Evolutionary conservation across 1,140 invertebrate genomes (phyloP), one percentile per base, ranked within the genome.

Genomic region (Stegodyphus mimosarum): DNA sequence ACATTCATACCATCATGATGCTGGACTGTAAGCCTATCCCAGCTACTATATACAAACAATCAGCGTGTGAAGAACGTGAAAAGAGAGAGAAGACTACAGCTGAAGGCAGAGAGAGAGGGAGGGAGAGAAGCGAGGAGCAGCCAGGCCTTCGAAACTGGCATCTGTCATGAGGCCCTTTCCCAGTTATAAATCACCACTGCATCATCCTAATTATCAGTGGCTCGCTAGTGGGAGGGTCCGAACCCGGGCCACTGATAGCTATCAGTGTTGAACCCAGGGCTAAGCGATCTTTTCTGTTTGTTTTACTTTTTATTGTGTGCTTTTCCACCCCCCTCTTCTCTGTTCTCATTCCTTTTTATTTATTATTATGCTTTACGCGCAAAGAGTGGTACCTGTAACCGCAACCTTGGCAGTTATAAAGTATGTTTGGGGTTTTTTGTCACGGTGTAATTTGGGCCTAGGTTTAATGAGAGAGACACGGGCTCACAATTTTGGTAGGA

Each of bases 241-340:
- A 52, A 60, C 73, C 81, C 11, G 72, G 55, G 63, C 15, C 64
- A 60, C 15, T 49, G 81, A 84, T 84, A 75, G 72, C 81, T 64
- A 84, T 84, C 81, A 76, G 81, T 75, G 81, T 69, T 84, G 81
- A 84, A 76, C 81, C 81, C 73, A 49, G 64, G 81, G 73, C 81
- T 84, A 84, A 84, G 81, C 81, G 81, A 84, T 84, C 72, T 66
- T 84, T 83, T 84, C 64, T 74, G 81, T 84, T 84, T 84, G 81
- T 84, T 84, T 84, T 84, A 84, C 81, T 83, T 81, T 72, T 55
- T 81, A 81, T 50, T 50, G 52, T n/a, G 51, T 71, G 13, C 10
- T 64, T 9, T 51, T 69, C 64, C 50, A 17, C 49, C 52, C 53
- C 48, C 55, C 51, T 52, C n/a, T 53, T 6, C 63, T n/a, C 64